phyloP scores from a whole-genome alignment of 2,888 invertebrate genomes.

The Sussaba pulchella region DNA sequence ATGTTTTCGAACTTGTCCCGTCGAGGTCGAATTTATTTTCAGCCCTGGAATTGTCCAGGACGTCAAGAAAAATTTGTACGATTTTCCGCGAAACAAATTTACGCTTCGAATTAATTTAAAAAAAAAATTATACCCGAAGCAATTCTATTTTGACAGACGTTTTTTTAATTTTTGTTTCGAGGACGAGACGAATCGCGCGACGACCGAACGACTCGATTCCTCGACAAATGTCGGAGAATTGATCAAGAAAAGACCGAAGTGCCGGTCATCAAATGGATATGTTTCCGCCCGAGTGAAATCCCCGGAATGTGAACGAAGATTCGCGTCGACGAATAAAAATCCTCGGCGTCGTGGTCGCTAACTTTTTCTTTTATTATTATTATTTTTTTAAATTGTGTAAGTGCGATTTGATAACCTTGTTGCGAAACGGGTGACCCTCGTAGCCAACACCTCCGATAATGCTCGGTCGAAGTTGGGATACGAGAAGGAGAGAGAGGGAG shows the following conservation, averaged over 20 bases:
- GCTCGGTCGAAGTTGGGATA: constrained; percentile 66
- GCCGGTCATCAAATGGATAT: constrained; percentile 66
- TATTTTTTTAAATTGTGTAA: too few relatives aligned
- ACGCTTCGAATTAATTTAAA: too few relatives aligned
- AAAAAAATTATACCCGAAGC: too few relatives aligned
- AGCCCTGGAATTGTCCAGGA: too few relatives aligned
- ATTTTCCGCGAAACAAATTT: too few relatives aligned
- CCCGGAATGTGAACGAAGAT: constrained; percentile 60
- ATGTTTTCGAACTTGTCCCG: too few relatives aligned
- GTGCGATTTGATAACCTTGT: constrained; percentile 78
- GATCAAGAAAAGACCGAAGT: constrained; percentile 59
- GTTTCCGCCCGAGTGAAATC: constrained; percentile 76
- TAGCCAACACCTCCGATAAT: constrained; percentile 76
- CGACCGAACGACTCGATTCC: background rate
- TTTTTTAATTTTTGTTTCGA: too few relatives aligned
- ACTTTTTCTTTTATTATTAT: constrained; percentile 60
- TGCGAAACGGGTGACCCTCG: constrained; percentile 75
- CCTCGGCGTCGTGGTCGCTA: constrained; percentile 67
- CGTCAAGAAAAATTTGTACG: too few relatives aligned
- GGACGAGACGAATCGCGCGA: too few relatives aligned
- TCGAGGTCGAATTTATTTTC: too few relatives aligned
- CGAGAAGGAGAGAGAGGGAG: constrained; percentile 19
- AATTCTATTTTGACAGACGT: too few relatives aligned
- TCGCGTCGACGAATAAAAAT: constrained; percentile 76
- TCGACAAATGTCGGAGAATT: background rate